Conservation (phyloP, 2,797 vertebrate genomes). For the Intellagama lesueurii region DNA sequence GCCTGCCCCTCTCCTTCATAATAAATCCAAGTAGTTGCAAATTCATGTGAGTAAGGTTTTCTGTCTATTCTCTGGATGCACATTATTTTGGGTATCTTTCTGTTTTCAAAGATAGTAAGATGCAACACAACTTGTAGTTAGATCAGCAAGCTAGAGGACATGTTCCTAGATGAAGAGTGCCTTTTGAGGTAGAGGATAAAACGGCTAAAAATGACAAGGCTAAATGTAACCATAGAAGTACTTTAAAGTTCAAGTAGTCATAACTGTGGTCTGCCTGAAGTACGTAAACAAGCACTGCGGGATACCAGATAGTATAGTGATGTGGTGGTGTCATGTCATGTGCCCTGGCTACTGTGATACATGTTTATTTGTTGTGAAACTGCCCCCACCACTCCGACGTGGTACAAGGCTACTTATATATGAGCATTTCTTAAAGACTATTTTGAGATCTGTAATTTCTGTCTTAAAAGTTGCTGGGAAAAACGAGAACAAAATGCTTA, state of each 20-base stretch:
- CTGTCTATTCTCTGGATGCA: neutral
- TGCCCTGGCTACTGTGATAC: neutral
- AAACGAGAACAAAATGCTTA: neutral
- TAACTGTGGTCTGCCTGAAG: neutral
- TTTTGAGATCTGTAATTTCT: neutral
- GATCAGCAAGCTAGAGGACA: neutral
- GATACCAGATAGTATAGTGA: neutral
- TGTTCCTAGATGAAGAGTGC: neutral
- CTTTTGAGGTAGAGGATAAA: neutral
- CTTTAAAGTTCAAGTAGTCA: slow-evolving; percentile 19
- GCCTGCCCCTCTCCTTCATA: neutral
- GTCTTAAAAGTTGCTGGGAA: neutral
- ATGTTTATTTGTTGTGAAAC: accelerated
- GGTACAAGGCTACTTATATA: neutral
- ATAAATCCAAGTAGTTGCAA: neutral
- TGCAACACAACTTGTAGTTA: neutral
- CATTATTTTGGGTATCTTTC: neutral
- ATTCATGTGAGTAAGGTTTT: neutral
- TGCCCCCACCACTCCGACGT: neutral
- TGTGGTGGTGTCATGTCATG: neutral
- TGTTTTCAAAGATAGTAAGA: slow-evolving; percentile 2
- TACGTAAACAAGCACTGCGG: neutral
- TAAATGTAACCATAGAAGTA: neutral
- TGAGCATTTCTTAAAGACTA: neutral
- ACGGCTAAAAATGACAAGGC: neutral